A percentile compares a stretch with the other conserved stretches of the same genome.
phyloP scores from a whole-genome alignment of 2,113 vertebrate genomes.

The Lophotis ruficrista region DNA sequence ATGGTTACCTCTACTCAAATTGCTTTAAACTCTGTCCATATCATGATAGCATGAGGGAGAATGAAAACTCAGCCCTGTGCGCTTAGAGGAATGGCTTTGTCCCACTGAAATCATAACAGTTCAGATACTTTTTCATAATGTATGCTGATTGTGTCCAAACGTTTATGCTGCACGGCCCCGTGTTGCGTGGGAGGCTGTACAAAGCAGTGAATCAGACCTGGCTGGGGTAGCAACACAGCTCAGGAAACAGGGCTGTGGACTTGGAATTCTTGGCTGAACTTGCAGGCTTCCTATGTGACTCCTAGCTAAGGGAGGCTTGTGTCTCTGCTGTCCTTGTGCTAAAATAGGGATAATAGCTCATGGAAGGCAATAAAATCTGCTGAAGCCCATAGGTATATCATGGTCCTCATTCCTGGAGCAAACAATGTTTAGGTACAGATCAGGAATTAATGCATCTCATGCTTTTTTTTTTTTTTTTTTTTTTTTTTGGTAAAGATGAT shows the following conservation, averaged over 20 bases:
- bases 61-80: not conserved
- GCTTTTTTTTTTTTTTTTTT: not conserved
- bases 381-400: not conserved
- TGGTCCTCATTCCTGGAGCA: not conserved
- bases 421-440: not conserved
- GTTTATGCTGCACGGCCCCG: accelerated
- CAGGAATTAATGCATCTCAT: not conserved
- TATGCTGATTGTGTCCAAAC: not conserved
- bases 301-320: not conserved
- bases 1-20: not conserved
- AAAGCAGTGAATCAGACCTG: not conserved
- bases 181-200: not conserved
- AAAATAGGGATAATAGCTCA: not conserved
- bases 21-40: not conserved
- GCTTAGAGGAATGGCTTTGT: not conserved
- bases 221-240: not conserved
- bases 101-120: not conserved
- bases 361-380: not conserved
- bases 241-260: not conserved
- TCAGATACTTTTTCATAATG: not conserved
- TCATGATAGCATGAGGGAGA: not conserved
- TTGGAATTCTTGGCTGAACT: not conserved
- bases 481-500: not conserved
- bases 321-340: not conserved
- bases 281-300: not conserved